Conservation (phyloP, 2,888 invertebrate genomes). For the Sesia apiformis region DNA sequence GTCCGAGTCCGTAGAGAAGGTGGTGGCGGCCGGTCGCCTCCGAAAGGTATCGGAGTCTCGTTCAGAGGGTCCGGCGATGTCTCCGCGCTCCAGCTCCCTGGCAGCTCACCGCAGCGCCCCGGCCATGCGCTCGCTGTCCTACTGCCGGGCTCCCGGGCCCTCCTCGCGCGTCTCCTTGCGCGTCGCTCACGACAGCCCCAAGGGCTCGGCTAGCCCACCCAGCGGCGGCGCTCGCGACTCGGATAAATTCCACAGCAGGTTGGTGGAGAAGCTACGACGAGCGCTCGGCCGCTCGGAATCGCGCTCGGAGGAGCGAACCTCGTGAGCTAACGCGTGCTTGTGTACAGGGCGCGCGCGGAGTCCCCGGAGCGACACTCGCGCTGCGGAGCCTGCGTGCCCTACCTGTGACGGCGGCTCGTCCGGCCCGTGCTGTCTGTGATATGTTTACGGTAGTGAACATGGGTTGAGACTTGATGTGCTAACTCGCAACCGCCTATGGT, state of each 20-base stretch:
- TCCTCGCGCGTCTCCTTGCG: slow-evolving; percentile 77
- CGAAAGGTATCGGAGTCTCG: slow-evolving; percentile 84
- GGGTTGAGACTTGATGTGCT: slow-evolving; percentile 56
- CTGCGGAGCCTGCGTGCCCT: slow-evolving; percentile 64
- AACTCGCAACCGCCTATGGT: slow-evolving; percentile 37
- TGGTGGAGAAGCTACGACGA: slow-evolving; percentile 85
- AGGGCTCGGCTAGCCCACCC: slow-evolving; percentile 80
- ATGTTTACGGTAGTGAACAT: slow-evolving; percentile 44
- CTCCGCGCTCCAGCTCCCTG: slow-evolving; percentile 75
- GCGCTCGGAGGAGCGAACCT: slow-evolving; percentile 62
- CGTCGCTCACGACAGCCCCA: slow-evolving; percentile 77
- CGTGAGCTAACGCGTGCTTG: slow-evolving; percentile 71
- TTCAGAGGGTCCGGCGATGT: slow-evolving; percentile 82
- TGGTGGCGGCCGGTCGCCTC: slow-evolving; percentile 57
- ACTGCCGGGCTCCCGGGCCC: slow-evolving; percentile 54
- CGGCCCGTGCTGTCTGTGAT: slow-evolving; percentile 56
- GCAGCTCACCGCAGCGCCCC: slow-evolving; percentile 80
- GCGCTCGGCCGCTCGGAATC: slow-evolving; percentile 77
- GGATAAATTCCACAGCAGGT: slow-evolving; percentile 86
- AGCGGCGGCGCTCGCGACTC: slow-evolving; percentile 67
- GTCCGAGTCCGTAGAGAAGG: slow-evolving; percentile 78
- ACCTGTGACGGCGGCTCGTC: slow-evolving; percentile 48
- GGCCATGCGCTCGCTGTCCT: slow-evolving; percentile 74
- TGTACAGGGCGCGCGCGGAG: slow-evolving; percentile 66
- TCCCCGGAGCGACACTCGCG: slow-evolving; percentile 59